Evolutionary conservation across 2,113 vertebrate species (phyloP).

Genomic region (Mormyrus lacerda): DNA sequence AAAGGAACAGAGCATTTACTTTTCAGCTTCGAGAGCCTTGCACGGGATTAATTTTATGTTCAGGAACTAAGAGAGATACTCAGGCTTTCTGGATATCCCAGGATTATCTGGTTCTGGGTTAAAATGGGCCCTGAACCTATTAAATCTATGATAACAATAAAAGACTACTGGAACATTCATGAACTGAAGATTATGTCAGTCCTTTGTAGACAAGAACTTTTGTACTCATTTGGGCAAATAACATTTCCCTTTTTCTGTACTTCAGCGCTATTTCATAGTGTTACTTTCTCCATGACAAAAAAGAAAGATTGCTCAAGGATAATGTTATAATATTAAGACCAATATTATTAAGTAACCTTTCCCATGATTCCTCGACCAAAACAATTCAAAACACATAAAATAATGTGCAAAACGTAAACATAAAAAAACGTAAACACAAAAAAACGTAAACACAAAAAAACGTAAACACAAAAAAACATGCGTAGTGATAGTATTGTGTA

Average conservation of each 20-base stretch:
- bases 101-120: conserved; percentile 41
- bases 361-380: background rate
- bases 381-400: background rate
- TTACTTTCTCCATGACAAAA: background rate
- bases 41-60: conserved; percentile 26
- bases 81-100: background rate
- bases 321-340: background rate
- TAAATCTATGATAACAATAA: background rate
- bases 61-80: conserved; percentile 5
- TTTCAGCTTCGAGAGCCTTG: conserved; percentile 54
- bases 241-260: background rate
- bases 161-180: background rate
- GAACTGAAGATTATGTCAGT: conserved; percentile 11
- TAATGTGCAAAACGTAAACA: background rate
- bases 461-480: too few relatives aligned
- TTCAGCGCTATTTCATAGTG: background rate
- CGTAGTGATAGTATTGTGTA: too few relatives aligned
- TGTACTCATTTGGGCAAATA: background rate
- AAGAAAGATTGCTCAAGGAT: background rate
- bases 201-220: background rate
- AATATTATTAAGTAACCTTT: background rate
- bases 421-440: too few relatives aligned
- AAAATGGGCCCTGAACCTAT: conserved; percentile 3
- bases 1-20: conserved; percentile 74
- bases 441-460: too few relatives aligned